A percentile compares a stretch with the other conserved stretches of the same genome.
Conservation (phyloP, 2,113 vertebrate genomes). For the Plecturocebus donacophilus region DNA sequence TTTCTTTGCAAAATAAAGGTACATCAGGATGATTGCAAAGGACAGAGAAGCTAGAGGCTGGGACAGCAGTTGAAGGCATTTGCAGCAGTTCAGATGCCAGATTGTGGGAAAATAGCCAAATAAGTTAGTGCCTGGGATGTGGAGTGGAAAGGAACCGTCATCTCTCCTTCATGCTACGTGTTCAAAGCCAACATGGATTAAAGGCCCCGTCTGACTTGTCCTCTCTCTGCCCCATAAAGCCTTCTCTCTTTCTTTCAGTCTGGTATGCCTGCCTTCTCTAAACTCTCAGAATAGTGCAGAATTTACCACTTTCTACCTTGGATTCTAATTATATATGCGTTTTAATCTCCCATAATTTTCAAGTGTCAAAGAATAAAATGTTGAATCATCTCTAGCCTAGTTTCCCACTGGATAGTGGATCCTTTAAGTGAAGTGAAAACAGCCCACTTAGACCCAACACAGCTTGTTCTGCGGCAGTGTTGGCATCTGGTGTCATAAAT, state of each 20-base stretch:
- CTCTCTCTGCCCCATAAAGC: too few species aligned
- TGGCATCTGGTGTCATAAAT: constrained; percentile 12
- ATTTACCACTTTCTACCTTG: neutral
- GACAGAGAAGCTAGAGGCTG: neutral
- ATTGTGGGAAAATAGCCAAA: neutral
- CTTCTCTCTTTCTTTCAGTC: neutral
- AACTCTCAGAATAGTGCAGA: neutral
- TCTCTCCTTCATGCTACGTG: neutral
- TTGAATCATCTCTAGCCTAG: neutral
- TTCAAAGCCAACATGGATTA: neutral
- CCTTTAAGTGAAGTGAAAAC: constrained; percentile 21
- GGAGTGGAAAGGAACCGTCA: neutral
- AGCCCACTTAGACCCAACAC: neutral
- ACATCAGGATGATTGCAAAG: neutral
- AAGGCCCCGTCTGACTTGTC: neutral
- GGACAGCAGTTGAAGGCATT: neutral
- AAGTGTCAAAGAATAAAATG: neutral
- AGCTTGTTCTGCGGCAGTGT: neutral
- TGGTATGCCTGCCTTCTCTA: neutral
- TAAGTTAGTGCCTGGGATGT: neutral
- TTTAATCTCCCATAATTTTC: neutral
- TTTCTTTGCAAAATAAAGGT: neutral
- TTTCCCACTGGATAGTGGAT: neutral
- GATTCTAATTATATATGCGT: neutral
- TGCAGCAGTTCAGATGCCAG: too few species aligned